These are phyloP conservation scores for Thyatira batis DNA, from an alignment of 2,888 invertebrate species.

Conservation along the genomic window DNA sequence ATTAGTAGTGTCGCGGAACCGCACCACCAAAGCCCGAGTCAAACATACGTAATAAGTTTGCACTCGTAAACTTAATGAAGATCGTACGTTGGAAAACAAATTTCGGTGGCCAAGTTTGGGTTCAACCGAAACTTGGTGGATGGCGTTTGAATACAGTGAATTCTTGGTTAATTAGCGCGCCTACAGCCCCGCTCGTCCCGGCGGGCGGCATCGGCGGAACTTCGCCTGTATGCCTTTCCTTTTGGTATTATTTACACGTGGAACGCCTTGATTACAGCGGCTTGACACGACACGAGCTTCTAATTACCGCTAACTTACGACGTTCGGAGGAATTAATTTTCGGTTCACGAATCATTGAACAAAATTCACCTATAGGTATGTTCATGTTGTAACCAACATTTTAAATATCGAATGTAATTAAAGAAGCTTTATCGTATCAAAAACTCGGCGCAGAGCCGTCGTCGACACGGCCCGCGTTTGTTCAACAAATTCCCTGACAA, in stretches of 20 bases:
- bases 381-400: too few species aligned
- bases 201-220: slow-evolving; percentile 26
- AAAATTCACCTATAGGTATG: not conserved
- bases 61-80: slow-evolving; percentile 70
- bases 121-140: slow-evolving; percentile 61
- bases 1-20: slow-evolving; percentile 60
- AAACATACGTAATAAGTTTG: slow-evolving; percentile 73
- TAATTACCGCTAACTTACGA: slow-evolving; percentile 16
- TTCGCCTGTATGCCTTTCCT: slow-evolving; percentile 44
- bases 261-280: slow-evolving; percentile 39
- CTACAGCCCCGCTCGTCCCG: slow-evolving; percentile 33
- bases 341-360: slow-evolving; percentile 13
- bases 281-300: slow-evolving; percentile 4
- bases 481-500: slow-evolving; percentile 68
- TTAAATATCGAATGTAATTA: not conserved
- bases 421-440: not conserved
- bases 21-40: slow-evolving; percentile 65
- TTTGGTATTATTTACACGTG: slow-evolving; percentile 48
- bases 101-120: slow-evolving; percentile 62
- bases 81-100: slow-evolving; percentile 69
- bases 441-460: not conserved
- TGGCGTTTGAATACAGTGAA: slow-evolving; percentile 67
- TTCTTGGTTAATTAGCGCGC: slow-evolving; percentile 74
- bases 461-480: slow-evolving; percentile 50
- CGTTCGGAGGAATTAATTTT: slow-evolving; percentile 41